phyloP scores from a whole-genome alignment of 2,888 invertebrate genomes.

The Drosophila prolongata region DNA sequence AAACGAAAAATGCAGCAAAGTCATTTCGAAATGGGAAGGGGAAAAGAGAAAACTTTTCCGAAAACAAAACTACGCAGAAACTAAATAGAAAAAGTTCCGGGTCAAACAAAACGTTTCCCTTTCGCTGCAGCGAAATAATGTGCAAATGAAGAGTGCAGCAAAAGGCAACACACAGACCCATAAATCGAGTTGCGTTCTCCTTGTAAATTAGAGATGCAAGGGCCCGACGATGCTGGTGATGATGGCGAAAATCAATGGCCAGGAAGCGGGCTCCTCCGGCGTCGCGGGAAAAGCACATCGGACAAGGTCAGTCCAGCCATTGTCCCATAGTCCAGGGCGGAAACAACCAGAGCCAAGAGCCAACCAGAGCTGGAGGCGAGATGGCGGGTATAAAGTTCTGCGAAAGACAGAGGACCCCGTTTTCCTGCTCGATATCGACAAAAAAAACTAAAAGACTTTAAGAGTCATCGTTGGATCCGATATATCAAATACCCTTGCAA shows the following conservation, averaged over 20 bases:
- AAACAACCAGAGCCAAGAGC: constrained; percentile 39
- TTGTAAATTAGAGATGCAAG: constrained; percentile 48
- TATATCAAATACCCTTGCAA: background rate
- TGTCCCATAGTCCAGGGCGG: constrained; percentile 49
- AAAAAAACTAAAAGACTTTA: constrained; percentile 9
- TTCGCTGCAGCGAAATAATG: constrained; percentile 40
- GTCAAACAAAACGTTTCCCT: constrained; percentile 39
- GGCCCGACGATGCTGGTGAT: constrained; percentile 1
- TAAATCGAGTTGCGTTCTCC: constrained; percentile 66
- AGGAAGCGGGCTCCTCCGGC: constrained; percentile 39
- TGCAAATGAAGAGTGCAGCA: constrained; percentile 33
- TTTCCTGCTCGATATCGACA: constrained; percentile 5
- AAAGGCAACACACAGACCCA: constrained; percentile 23
- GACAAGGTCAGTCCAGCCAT: constrained; percentile 57
- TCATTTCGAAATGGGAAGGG: constrained; percentile 4
- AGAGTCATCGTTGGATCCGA: background rate
- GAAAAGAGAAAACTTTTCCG: constrained; percentile 35
- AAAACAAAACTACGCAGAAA: constrained; percentile 37
- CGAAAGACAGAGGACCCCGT: constrained; percentile 1
- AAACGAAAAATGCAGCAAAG: constrained; percentile 10
- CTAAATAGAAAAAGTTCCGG: constrained; percentile 43
- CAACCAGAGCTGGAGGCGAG: constrained; percentile 19
- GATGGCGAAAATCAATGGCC: constrained; percentile 65
- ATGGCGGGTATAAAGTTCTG: constrained; percentile 4
- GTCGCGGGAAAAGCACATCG: constrained; percentile 3